phyloP scores from a whole-genome alignment of 2,888 invertebrate genomes.

The Dermolepida albohirtum region DNA sequence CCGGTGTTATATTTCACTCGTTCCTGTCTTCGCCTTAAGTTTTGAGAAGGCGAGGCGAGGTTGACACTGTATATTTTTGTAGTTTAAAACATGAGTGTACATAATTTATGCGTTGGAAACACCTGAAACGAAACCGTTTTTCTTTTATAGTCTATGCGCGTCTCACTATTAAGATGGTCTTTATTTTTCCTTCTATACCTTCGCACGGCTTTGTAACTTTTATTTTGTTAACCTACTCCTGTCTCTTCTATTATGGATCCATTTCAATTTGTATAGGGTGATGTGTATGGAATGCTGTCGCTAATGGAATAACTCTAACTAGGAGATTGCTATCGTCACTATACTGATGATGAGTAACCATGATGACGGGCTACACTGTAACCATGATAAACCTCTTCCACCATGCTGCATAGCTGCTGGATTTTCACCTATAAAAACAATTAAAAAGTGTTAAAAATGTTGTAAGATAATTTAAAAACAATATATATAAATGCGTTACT shows the following conservation, averaged over 20 bases:
- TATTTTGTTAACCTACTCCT: neutral
- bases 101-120: no score
- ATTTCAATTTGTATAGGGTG: neutral
- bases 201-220: neutral
- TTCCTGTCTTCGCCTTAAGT: no score
- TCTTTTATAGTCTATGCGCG: no score
- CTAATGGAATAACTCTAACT: conserved; percentile 50
- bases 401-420: conserved; percentile 70
- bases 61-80: no score
- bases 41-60: no score
- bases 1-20: no score
- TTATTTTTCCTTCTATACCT: neutral
- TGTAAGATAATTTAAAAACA: no score
- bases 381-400: conserved; percentile 64
- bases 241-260: neutral
- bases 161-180: no score
- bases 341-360: conserved; percentile 62
- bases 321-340: conserved; percentile 59
- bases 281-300: conserved; percentile 1
- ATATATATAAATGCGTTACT: no score
- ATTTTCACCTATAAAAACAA: conserved; percentile 65
- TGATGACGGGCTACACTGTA: conserved; percentile 64
- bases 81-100: no score
- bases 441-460: neutral
- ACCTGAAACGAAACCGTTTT: no score